phyloP scores from a whole-genome alignment of 2,888 invertebrate genomes.

The Lacanobia oleracea region DNA sequence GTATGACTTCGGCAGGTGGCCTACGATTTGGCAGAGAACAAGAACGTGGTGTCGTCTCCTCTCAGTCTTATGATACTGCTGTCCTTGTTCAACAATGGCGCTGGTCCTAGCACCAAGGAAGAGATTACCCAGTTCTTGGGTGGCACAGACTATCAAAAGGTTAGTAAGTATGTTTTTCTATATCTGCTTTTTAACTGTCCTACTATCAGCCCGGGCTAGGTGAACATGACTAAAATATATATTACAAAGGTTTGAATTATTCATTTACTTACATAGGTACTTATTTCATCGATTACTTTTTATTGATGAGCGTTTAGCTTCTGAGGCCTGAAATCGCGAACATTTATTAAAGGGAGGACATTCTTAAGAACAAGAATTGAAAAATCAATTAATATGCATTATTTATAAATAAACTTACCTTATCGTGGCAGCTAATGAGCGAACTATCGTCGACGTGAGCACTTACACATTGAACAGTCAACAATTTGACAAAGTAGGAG shows the following conservation, averaged over 20 bases:
- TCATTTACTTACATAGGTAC: neutral
- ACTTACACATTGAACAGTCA: no score
- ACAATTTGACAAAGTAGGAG: neutral
- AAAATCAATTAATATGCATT: neutral
- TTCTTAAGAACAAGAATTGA: neutral
- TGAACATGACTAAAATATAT: neutral
- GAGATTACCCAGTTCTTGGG: constrained; percentile 71
- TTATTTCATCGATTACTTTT: neutral
- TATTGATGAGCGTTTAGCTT: neutral
- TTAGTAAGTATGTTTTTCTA: constrained; percentile 44
- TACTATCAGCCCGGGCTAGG: no score
- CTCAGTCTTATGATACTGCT: constrained; percentile 73
- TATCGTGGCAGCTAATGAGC: neutral
- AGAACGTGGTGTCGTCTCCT: constrained; percentile 77
- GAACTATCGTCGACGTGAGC: neutral
- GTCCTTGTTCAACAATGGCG: constrained; percentile 71
- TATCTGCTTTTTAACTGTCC: neutral
- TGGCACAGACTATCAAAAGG: constrained; percentile 67
- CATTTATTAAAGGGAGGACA: neutral
- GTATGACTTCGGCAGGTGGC: constrained; percentile 66
- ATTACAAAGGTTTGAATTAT: neutral
- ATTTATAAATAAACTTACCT: constrained; percentile 21
- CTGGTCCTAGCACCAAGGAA: constrained; percentile 58
- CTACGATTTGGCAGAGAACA: constrained; percentile 66
- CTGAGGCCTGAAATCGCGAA: neutral